These are phyloP conservation scores for Nematolebias whitei DNA, from an alignment of 2,113 vertebrate genomes.

Conservation along the genomic window DNA sequence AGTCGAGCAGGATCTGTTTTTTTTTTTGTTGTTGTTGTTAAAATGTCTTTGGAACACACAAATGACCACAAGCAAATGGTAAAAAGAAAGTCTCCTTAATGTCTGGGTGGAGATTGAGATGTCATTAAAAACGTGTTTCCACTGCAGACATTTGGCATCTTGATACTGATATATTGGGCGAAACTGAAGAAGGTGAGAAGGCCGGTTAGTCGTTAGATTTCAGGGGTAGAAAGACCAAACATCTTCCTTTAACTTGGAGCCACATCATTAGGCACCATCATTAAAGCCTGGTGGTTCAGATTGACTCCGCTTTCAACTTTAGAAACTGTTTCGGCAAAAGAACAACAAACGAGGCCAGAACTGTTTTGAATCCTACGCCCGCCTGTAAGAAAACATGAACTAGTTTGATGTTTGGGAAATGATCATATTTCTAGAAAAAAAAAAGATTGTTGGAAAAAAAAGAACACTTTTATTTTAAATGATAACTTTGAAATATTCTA, in stretches of 20 bases:
- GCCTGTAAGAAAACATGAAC: conserved; percentile 27
- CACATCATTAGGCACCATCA: conserved; percentile 44
- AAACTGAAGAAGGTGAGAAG: conserved; percentile 46
- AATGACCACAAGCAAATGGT: conserved; percentile 24
- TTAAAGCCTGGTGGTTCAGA: conserved; percentile 39
- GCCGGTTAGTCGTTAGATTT: conserved; percentile 43
- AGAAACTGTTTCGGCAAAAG: conserved; percentile 42
- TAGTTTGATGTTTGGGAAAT: conserved; percentile 47
- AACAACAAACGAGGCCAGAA: conserved; percentile 46
- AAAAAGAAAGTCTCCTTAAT: conserved; percentile 28
- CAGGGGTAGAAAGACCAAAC: conserved; percentile 48
- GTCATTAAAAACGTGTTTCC: conserved; percentile 35
- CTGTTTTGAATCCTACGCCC: conserved; percentile 26
- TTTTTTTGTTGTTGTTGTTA: conserved; percentile 17
- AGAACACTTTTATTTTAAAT: conserved; percentile 13
- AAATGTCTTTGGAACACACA: conserved; percentile 19
- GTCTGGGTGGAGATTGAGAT: conserved; percentile 17
- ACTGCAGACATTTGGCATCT: conserved; percentile 1
- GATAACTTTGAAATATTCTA: conserved; percentile 44
- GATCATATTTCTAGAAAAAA: no score
- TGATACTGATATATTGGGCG: conserved; percentile 4
- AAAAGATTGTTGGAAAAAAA: no score
- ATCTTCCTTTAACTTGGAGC: conserved; percentile 35
- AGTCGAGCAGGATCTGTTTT: conserved; percentile 2
- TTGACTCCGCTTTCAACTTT: conserved; percentile 55